Base-by-base conservation (phyloP, 2,113 vertebrate genomes). In the Chlamydotis undulata region DNA sequence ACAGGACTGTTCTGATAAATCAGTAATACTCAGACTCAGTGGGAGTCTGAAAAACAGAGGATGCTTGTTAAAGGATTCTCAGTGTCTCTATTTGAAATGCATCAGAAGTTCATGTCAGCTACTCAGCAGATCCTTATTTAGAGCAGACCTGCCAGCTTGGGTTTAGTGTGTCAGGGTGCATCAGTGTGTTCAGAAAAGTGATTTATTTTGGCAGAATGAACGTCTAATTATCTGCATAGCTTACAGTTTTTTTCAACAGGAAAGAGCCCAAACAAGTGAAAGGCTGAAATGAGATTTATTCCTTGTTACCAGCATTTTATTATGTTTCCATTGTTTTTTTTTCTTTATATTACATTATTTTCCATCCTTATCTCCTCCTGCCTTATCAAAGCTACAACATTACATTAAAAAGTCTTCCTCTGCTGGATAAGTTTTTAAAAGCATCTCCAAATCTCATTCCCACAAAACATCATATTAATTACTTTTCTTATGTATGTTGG, bases 151-250 rank as follows among this genome's bases (percentile, higher is more conserved):
- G 90, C 92, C 91, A 97, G 67, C 80, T 90, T 93, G 89, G 86
- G 82, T 85, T 97, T 82, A 95, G 74, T 85, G 68, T 94, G 96
- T 98, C 97, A 98, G 91, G 60, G 87, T 93, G 89, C 87, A 98
- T 97, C 96, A 95, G 45, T 90, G 87, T 96, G 84, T 91, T 97
- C 87, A 96, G 85, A 96, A 94, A 97, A 92, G 83, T 93, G 90
- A 98, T 97, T 96, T 94, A 84, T 65, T 97, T 69, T 98, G 97
- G 96, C 97, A 98, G 87, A 57, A 95, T 4, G 14, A 91, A 96
- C 87, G 74, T 91, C 91, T 97, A 97, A 98, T 97, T 98, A 97
- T 90, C 89, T 96, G 87, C 88, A 94, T 63, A 96, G 79, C 73
- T 97, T 94, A 93, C 82, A 94, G 87, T 97, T 97, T 89, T 97